Conservation (phyloP, 2,888 invertebrate species). For the Ophion costatus region DNA sequence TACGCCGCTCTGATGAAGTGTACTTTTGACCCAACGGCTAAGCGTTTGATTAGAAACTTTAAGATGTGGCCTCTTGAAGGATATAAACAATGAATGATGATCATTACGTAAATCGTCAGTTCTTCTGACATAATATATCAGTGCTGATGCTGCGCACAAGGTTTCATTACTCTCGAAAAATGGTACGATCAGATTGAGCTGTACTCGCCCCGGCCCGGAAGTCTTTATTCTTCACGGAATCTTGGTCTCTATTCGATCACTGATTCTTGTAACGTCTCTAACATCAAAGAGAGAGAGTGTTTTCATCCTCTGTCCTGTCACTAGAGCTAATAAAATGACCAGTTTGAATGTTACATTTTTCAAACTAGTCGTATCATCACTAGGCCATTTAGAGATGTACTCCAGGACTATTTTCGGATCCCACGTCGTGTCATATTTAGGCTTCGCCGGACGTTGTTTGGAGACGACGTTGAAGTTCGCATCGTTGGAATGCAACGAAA, state of each 20-base stretch:
- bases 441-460: too few species aligned
- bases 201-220: slow-evolving; percentile 2
- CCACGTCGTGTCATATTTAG: too few species aligned
- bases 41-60: slow-evolving; percentile 18
- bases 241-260: slow-evolving; percentile 17
- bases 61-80: slow-evolving; percentile 9
- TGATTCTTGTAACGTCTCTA: not conserved
- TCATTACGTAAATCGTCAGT: not conserved
- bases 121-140: slow-evolving; percentile 5
- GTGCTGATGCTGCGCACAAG: slow-evolving; percentile 35
- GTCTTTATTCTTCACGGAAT: slow-evolving; percentile 33
- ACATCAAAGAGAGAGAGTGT: slow-evolving; percentile 6
- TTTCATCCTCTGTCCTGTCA: slow-evolving; percentile 32
- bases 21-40: slow-evolving; percentile 18
- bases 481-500: too few species aligned
- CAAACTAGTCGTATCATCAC: too few species aligned
- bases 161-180: slow-evolving; percentile 34
- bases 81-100: not conserved
- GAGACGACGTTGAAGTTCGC: too few species aligned
- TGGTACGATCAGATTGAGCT: slow-evolving; percentile 34
- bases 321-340: slow-evolving; percentile 5
- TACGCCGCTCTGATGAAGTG: not conserved
- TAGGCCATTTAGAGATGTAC: too few species aligned
- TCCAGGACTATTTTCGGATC: too few species aligned
- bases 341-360: not conserved